Evolutionary conservation across 1,140 invertebrate genomes (phyloP).

Genomic region (Drosophila sturtevanti): DNA sequence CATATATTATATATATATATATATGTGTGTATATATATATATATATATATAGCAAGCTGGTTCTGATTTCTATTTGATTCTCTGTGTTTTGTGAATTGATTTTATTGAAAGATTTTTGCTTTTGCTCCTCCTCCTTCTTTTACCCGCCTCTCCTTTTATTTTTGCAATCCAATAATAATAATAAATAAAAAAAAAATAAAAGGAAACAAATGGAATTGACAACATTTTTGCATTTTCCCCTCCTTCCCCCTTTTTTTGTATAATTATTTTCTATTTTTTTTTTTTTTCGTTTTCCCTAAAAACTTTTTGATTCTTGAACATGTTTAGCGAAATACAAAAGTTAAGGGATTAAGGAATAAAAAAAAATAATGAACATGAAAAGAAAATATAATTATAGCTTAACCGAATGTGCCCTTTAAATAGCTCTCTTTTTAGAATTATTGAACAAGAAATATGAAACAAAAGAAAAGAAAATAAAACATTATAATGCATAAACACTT

Average conservation of each 20-base stretch:
- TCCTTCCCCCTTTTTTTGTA: background rate
- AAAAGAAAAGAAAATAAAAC: slow-evolving; percentile 47
- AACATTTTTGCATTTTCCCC: slow-evolving; percentile 20
- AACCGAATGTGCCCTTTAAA: slow-evolving; percentile 83
- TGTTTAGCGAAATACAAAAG: slow-evolving; percentile 42
- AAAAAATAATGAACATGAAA: slow-evolving; percentile 47
- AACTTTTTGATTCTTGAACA: slow-evolving; percentile 4
- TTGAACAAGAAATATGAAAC: slow-evolving; percentile 48
- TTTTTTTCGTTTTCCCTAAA: slow-evolving; percentile 17
- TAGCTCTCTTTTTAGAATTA: slow-evolving; percentile 82
- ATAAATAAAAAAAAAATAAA: background rate
- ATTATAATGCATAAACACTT: slow-evolving; percentile 46
- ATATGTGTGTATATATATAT: slow-evolving; percentile 22
- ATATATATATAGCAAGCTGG: slow-evolving; percentile 35
- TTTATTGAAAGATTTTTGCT: slow-evolving; percentile 43
- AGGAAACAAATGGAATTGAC: slow-evolving; percentile 68
- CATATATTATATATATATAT: slow-evolving; percentile 31
- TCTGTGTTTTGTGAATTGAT: slow-evolving; percentile 35
- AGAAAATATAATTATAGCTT: slow-evolving; percentile 81
- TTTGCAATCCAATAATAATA: background rate
- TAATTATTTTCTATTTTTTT: slow-evolving; percentile 12
- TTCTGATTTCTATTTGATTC: slow-evolving; percentile 38
- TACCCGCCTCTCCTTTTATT: slow-evolving; percentile 12
- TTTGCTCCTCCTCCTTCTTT: background rate
- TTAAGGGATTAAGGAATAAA: slow-evolving; percentile 50